These are phyloP conservation scores for Rafetus swinhoei DNA, from an alignment of 2,113 vertebrate species.

Conservation along the genomic window DNA sequence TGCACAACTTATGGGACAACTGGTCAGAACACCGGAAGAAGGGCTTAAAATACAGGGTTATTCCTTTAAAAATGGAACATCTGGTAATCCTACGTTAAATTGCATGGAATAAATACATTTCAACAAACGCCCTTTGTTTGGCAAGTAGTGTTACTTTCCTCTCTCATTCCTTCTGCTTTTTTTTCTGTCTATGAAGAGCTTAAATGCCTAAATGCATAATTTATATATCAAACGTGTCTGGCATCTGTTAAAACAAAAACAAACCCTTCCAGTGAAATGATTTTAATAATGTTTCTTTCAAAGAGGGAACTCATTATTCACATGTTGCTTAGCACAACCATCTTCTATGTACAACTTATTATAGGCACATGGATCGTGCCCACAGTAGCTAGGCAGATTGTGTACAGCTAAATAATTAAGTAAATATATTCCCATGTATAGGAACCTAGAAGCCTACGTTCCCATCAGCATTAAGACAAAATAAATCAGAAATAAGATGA, in stretches of 20 bases:
- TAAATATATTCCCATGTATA: not conserved
- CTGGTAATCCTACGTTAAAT: no score
- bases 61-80: no score
- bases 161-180: not conserved
- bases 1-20: no score
- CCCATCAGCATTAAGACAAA: not conserved
- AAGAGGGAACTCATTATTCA: rapidly evolving
- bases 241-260: not conserved
- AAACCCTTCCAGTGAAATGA: not conserved
- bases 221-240: not conserved
- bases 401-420: not conserved
- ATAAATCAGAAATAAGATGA: not conserved
- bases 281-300: not conserved
- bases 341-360: not conserved
- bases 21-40: no score
- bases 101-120: not conserved
- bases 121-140: rapidly evolving
- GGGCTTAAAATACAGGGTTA: no score
- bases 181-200: not conserved
- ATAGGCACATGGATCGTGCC: not conserved
- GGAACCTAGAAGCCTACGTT: not conserved
- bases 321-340: rapidly evolving
- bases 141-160: not conserved
- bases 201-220: not conserved
- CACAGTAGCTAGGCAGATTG: not conserved